phyloP scores from a whole-genome alignment of 2,113 vertebrate genomes.

The Hoplias malabaricus region DNA sequence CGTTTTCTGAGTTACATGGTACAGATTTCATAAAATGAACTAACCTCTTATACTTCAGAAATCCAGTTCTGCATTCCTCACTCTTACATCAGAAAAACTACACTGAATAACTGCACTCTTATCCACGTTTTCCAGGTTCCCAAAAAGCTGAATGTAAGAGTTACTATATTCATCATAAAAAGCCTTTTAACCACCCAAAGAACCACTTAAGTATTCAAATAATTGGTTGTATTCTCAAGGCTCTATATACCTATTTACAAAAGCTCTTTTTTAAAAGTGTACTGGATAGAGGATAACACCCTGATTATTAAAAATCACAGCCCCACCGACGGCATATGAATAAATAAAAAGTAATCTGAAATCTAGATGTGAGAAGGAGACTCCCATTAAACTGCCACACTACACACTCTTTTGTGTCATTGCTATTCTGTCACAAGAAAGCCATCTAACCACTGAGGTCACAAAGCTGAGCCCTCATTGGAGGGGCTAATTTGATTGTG shows the following conservation, averaged over 20 bases:
- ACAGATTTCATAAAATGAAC: too few species aligned
- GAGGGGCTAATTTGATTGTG: slow-evolving; percentile 95
- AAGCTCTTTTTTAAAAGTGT: neutral
- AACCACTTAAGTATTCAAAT: too few species aligned
- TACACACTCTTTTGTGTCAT: slow-evolving; percentile 50
- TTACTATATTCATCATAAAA: too few species aligned
- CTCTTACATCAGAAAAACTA: too few species aligned
- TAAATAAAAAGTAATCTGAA: slow-evolving; percentile 67
- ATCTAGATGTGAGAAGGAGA: slow-evolving; percentile 56
- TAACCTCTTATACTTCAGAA: too few species aligned
- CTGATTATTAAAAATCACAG: neutral
- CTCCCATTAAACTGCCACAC: slow-evolving; percentile 32
- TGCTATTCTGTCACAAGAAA: slow-evolving; percentile 68
- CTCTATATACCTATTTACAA: neutral
- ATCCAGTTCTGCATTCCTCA: too few species aligned
- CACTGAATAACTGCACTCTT: too few species aligned
- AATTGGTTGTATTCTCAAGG: too few species aligned
- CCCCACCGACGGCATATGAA: slow-evolving; percentile 52
- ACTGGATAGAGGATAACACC: neutral
- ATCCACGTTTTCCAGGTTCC: too few species aligned
- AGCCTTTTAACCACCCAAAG: too few species aligned
- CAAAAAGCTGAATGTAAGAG: too few species aligned
- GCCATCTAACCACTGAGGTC: slow-evolving; percentile 80
- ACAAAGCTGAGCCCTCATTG: slow-evolving; percentile 88
- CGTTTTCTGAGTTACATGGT: too few species aligned